Conservation (phyloP, 2,888 invertebrate genomes). For the Plagodis pulveraria region DNA sequence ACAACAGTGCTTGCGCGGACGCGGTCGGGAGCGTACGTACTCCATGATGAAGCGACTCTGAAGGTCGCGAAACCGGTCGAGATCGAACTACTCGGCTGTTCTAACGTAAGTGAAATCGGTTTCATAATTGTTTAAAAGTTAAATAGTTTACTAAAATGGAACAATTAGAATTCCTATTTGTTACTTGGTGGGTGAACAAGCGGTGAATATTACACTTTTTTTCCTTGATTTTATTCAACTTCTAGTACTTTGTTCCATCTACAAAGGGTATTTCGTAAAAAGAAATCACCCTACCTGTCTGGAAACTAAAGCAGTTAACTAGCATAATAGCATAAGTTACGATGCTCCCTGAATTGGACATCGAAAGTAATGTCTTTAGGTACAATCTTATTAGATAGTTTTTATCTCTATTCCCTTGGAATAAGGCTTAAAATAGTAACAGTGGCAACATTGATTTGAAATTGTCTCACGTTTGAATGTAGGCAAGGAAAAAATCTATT, state of each 20-base stretch:
- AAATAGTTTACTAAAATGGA: too few relatives aligned
- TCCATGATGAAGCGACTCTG: too few relatives aligned
- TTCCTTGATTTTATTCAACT: background rate
- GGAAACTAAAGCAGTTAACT: conserved; percentile 25
- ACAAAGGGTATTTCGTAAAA: conserved; percentile 11
- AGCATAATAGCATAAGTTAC: conserved; percentile 24
- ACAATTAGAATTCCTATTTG: too few relatives aligned
- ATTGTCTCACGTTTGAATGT: conserved; percentile 44
- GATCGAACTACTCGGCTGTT: too few relatives aligned
- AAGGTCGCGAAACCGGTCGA: too few relatives aligned
- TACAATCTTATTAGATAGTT: conserved; percentile 5
- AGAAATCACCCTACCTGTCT: conserved; percentile 19
- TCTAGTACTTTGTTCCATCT: background rate
- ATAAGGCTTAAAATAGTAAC: conserved; percentile 16
- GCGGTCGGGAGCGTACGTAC: too few relatives aligned
- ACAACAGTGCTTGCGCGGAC: too few relatives aligned
- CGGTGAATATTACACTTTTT: too few relatives aligned
- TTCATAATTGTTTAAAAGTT: too few relatives aligned
- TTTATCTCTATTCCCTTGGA: conserved; percentile 18
- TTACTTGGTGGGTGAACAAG: too few relatives aligned
- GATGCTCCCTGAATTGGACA: conserved; percentile 24
- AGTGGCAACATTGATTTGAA: conserved; percentile 32
- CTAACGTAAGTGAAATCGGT: too few relatives aligned
- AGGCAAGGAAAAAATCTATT: conserved; percentile 46
- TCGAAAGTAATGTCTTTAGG: conserved; percentile 22